A percentile compares a stretch with the other conserved stretches of the same genome.
Evolutionary conservation across 1,140 invertebrate species (phyloP).

Genomic region (Gonatopus flavifemur): DNA sequence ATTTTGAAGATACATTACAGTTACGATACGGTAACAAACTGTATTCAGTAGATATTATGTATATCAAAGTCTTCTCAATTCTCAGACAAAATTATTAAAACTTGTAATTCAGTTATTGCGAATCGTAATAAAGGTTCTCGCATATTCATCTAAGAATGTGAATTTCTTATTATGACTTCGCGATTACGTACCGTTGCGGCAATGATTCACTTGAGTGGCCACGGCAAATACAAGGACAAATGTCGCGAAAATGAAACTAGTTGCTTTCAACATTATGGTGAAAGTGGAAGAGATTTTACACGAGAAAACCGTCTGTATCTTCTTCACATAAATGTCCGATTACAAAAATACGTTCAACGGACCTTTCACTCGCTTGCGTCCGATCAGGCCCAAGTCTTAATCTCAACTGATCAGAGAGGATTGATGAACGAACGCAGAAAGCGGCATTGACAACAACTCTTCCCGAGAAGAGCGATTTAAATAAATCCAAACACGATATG

Average conservation of each 20-base stretch:
- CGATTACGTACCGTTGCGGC: conserved; percentile 32
- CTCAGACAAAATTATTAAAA: too few relatives aligned
- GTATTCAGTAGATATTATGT: too few relatives aligned
- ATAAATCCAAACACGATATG: conserved; percentile 5
- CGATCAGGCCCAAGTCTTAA: conserved; percentile 31
- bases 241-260: conserved; percentile 35
- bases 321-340: neutral
- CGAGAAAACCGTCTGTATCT: conserved; percentile 1
- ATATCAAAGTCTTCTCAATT: too few relatives aligned
- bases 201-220: conserved; percentile 38
- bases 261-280: conserved; percentile 40
- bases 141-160: too few relatives aligned
- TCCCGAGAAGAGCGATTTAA: conserved; percentile 19
- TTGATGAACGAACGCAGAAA: conserved; percentile 8
- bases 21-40: too few relatives aligned
- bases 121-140: too few relatives aligned
- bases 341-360: neutral
- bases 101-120: too few relatives aligned
- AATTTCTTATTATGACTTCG: too few relatives aligned
- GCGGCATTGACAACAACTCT: conserved; percentile 16
- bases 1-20: too few relatives aligned
- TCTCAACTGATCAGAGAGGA: conserved; percentile 33
- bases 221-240: conserved; percentile 19
- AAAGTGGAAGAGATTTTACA: conserved; percentile 22
- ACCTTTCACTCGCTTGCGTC: conserved; percentile 28